These are phyloP conservation scores for Andrena marginata DNA, from an alignment of 2,888 invertebrate species.

Conservation along the genomic window DNA sequence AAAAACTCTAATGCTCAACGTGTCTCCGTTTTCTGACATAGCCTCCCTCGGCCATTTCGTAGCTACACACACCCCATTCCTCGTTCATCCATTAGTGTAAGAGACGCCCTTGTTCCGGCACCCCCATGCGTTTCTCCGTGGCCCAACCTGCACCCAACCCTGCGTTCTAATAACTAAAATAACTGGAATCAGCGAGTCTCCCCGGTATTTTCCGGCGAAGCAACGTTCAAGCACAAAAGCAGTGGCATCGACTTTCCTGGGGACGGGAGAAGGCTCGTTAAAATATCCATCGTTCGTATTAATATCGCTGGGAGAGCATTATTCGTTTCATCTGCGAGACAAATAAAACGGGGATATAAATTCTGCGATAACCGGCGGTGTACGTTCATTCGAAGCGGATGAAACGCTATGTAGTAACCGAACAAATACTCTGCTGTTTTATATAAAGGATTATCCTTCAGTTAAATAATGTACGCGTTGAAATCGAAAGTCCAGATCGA, in stretches of 20 bases:
- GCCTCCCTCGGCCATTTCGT: neutral
- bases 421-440: neutral
- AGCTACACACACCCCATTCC: constrained; percentile 10
- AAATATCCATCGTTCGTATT: constrained; percentile 16
- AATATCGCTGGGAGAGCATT: constrained; percentile 6
- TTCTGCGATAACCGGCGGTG: neutral
- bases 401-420: neutral
- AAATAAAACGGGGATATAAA: constrained; percentile 36
- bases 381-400: neutral
- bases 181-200: constrained; percentile 31
- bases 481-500: too few species aligned
- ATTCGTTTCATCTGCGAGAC: constrained; percentile 19
- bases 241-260: constrained; percentile 35
- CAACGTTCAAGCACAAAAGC: constrained; percentile 34
- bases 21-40: neutral
- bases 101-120: constrained; percentile 3
- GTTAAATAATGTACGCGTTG: too few species aligned
- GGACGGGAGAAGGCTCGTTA: constrained; percentile 34
- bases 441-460: neutral
- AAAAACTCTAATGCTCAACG: neutral
- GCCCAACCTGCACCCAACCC: neutral
- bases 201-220: constrained; percentile 23
- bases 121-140: neutral
- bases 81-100: constrained; percentile 22
- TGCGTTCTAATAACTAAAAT: constrained; percentile 37